Evolutionary conservation across 2,797 vertebrate species (phyloP).

Genomic region (Setipinna tenuifilis): DNA sequence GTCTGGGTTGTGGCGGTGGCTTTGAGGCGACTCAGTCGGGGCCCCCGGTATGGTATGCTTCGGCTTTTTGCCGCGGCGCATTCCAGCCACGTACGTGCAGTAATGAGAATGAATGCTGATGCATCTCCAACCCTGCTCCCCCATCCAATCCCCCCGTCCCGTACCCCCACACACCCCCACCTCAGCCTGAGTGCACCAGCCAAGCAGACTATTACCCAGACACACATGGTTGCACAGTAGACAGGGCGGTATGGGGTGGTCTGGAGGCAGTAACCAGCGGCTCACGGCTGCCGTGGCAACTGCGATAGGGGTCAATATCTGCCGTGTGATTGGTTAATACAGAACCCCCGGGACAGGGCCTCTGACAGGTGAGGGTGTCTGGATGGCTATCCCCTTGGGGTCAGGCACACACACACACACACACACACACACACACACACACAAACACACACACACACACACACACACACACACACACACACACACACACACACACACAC

Average conservation of each 20-base stretch:
- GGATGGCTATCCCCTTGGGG: neutral
- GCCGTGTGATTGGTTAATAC: constrained; percentile 24
- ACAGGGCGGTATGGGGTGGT: neutral
- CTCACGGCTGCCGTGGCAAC: constrained; percentile 31
- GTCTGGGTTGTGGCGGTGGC: neutral
- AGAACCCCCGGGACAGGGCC: neutral
- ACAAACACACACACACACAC: neutral
- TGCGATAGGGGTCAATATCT: constrained; percentile 34
- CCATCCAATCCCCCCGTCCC: neutral
- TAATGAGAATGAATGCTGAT: constrained; percentile 79
- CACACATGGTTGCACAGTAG: constrained; percentile 27
- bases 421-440: no score
- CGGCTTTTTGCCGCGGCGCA: constrained; percentile 59
- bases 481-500: no score
- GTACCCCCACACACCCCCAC: constrained; percentile 43
- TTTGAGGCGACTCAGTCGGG: neutral
- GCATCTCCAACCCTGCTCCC: constrained; percentile 52
- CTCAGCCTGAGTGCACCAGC: neutral
- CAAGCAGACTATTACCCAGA: constrained; percentile 58
- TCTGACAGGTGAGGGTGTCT: neutral
- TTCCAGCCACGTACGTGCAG: constrained; percentile 67
- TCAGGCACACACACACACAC: neutral
- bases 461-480: neutral
- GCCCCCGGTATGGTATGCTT: constrained; percentile 35
- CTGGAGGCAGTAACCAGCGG: constrained; percentile 1